A percentile compares a stretch with the other conserved stretches of the same genome.
phyloP scores from a whole-genome alignment of 37 sponge, comb jelly and placozoan genomes.

The Bolinopsis microptera region DNA sequence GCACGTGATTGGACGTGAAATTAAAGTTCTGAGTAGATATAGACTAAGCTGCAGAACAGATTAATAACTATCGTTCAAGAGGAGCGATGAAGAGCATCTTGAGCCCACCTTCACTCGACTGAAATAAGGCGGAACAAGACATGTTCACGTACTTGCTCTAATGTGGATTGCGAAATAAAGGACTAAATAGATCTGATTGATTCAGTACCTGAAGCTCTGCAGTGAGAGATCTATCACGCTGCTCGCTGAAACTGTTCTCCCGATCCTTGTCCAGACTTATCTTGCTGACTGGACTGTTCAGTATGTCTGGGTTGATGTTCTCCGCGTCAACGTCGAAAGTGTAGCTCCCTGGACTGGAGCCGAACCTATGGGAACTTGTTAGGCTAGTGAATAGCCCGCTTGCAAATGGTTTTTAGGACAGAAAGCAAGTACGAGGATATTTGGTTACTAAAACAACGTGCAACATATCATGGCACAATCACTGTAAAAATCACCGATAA shows the following conservation, averaged over 20 bases:
- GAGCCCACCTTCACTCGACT: no score
- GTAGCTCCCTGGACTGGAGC: slow-evolving; percentile 54
- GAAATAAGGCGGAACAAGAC: no score
- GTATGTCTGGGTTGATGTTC: slow-evolving; percentile 58
- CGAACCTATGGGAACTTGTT: slow-evolving; percentile 33
- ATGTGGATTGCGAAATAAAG: no score
- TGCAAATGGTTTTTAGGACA: no score
- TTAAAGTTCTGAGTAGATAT: background rate
- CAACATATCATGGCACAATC: no score
- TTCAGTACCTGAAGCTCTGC: background rate
- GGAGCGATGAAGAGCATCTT: background rate
- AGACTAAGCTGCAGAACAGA: background rate
- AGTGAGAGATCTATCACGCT: background rate
- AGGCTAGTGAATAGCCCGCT: background rate
- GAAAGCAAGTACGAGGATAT: no score
- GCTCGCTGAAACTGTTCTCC: background rate
- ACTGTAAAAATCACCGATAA: no score
- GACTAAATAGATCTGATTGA: no score
- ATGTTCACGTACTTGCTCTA: no score
- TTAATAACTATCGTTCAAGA: background rate
- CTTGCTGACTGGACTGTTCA: background rate
- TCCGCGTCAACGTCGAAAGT: slow-evolving; percentile 53
- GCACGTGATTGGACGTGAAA: background rate
- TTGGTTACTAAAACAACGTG: no score
- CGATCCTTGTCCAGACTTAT: background rate